Evolutionary conservation across 2,797 vertebrate genomes (phyloP), one percentile per base, ranked within the genome.

Genomic region (Pipistrellus kuhlii): DNA sequence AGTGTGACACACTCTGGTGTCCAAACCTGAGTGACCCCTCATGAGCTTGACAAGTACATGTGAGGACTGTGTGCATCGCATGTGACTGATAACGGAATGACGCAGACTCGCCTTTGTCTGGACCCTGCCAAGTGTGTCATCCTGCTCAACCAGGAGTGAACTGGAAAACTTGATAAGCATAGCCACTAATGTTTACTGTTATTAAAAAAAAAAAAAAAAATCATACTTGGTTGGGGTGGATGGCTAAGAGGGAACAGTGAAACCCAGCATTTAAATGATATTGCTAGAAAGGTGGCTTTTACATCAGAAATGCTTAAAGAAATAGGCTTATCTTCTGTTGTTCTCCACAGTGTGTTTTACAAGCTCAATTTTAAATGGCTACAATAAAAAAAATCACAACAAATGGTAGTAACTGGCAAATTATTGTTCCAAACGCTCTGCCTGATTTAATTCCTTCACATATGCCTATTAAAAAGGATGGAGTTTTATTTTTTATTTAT

Each of bases 281-380:
- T 73, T 66, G 11, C 51, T 68, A 72, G 64, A 90, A 41, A 73
- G 64, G 46, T 64, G 64, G 18, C 23, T 93, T 71, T 77, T 80
- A 32, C 55, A 81, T 89, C 4, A 59, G n/a, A 73, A 35, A 46
- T 15, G 73, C 81, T 82, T 88, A 32, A 95, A 93, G 66, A 87
- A 87, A 18, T 25, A 72, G 30, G 14, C 46, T 90, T n/a, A 53
- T 53, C 68, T 59, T n/a, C 86, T 38, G 0, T 41, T 88, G 88
- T 85, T 38, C 55, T 62, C 38, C 48, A 13, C 68, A n/a, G 27
- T 46, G 2, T 69, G 2, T 72, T 78, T 76, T 69, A 71, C 17
- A 75, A 27, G 38, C 8, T 48, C 62, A 32, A 21, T 51, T 96
- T 92, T 93, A 51, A 92, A n/a, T 88, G 30, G 38, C 69, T 55